Base-by-base conservation (phyloP, 2,888 invertebrate species). In the Cyrtodaria siliqua region DNA sequence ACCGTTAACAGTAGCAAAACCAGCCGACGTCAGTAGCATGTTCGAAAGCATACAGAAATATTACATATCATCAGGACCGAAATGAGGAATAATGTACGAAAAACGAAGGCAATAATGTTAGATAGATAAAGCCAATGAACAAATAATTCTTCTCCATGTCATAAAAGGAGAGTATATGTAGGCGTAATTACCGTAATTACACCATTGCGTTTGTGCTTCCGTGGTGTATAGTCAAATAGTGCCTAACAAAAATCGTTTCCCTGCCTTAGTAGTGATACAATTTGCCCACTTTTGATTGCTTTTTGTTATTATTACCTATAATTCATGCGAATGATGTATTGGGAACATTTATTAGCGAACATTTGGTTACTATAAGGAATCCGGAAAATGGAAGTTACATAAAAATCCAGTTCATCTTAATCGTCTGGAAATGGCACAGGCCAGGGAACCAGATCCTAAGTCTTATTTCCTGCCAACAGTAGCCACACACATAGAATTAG, bases 181-280 rank as follows among this genome's bases (percentile, higher is more conserved):
- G n/a, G n/a, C n/a, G n/a, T n/a, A n/a, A n/a, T n/a, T n/a, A n/a
- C n/a, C n/a, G n/a, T n/a, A n/a, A n/a, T n/a, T n/a, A n/a, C n/a
- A n/a, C n/a, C 20, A 6, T 3, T 61, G 63, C 29, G 68, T 62
- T 42, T 74, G 44, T 57, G 63, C 61, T 42, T 61, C 56, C 57
- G n/a, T 50, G 27, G 24, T 18, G 49, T 47, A n/a, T 16, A 42
- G 29, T 27, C 59, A 1, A 16, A 38, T 9, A 59, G 67, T 1
- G 24, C 18, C 14, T 67, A 24, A 16, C 52, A 33, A 27, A 70
- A 70, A 33, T n/a, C n/a, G n/a, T n/a, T n/a, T n/a, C n/a, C n/a
- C n/a, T n/a, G n/a, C n/a, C 52, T 70, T 20, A 27, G 1, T 16
- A 44, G 42, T 20, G 23, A 57, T 16, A 62, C 29, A 20, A 24